Conservation (phyloP, 2,797 vertebrate species). For the Mus caroli region DNA sequence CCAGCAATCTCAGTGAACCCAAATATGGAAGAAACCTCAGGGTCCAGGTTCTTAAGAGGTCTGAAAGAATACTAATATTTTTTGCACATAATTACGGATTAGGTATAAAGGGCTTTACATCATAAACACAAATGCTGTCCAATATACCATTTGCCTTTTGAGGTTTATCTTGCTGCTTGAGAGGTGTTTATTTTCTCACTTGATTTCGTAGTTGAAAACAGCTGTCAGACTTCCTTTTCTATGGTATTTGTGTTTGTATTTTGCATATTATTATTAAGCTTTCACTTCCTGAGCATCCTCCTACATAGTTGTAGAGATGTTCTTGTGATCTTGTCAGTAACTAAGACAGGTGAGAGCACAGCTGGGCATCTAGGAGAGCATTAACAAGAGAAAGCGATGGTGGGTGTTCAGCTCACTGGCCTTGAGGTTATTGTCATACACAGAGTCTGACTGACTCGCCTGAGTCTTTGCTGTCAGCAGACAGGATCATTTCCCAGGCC, state of each 20-base stretch:
- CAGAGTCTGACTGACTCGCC: not conserved
- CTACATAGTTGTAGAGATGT: not conserved
- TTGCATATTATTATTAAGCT: not conserved
- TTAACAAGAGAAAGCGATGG: not conserved
- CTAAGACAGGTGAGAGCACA: not conserved
- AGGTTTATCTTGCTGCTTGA: conserved; percentile 68
- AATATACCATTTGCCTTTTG: conserved; percentile 56
- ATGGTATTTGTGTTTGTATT: not conserved
- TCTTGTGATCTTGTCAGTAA: not conserved
- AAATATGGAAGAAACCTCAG: not conserved
- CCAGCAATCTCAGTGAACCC: not conserved
- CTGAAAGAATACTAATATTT: not conserved
- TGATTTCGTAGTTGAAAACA: conserved; percentile 75
- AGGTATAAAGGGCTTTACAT: not conserved
- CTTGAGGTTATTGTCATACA: not conserved
- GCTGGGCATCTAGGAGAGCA: not conserved
- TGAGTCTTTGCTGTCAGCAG: not conserved
- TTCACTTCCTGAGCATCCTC: not conserved
- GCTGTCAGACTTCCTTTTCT: conserved; percentile 63
- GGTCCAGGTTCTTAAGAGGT: conserved; percentile 20
- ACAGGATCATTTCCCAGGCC: not conserved
- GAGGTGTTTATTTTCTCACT: conserved; percentile 77
- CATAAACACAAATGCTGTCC: conserved; percentile 42
- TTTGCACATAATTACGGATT: conserved; percentile 50
- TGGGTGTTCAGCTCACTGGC: conserved; percentile 1